phyloP scores from a whole-genome alignment of 2,888 invertebrate genomes.

The Sphaeridia pumilis region DNA sequence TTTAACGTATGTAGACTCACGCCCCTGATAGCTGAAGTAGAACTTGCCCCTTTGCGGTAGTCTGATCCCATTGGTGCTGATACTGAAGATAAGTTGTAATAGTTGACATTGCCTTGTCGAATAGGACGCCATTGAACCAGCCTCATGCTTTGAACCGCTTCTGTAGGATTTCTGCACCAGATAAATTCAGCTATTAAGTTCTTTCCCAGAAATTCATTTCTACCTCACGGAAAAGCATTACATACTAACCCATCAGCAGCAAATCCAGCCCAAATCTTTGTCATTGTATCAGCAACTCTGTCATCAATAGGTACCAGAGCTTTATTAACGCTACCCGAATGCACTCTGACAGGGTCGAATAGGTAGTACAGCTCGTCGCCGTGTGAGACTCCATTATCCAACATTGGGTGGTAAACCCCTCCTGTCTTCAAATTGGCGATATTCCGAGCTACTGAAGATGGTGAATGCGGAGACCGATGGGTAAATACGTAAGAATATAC shows the following conservation, averaged over 20 bases:
- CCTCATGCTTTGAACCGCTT: constrained; percentile 4
- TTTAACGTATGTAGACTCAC: background rate
- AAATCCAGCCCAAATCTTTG: constrained; percentile 24
- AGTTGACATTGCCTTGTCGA: constrained; percentile 28
- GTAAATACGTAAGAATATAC: constrained; percentile 31
- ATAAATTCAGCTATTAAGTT: background rate
- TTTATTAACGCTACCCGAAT: constrained; percentile 7
- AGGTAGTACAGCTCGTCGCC: constrained; percentile 30
- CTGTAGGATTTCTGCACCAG: constrained; percentile 7
- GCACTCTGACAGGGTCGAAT: constrained; percentile 24
- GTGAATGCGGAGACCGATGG: constrained; percentile 27
- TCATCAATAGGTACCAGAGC: constrained; percentile 20
- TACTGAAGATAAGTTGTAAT: constrained; percentile 26
- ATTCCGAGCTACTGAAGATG: constrained; percentile 12
- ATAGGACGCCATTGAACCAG: constrained; percentile 25
- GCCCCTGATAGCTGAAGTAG: background rate
- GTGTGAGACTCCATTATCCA: constrained; percentile 26
- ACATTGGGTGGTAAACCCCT: constrained; percentile 26
- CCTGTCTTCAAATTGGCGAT: constrained; percentile 17
- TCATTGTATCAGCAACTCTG: constrained; percentile 23
- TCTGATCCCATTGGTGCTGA: constrained; percentile 29
- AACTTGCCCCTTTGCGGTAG: constrained; percentile 29
- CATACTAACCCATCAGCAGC: constrained; percentile 22
- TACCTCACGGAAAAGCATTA: background rate
- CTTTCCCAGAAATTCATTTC: no score